Percentiles rank a stretch among this genome's conserved stretches.
These are phyloP conservation scores for Thamnophis sirtalis DNA, from an alignment of 2,113 vertebrate genomes.

Conservation along the genomic window DNA sequence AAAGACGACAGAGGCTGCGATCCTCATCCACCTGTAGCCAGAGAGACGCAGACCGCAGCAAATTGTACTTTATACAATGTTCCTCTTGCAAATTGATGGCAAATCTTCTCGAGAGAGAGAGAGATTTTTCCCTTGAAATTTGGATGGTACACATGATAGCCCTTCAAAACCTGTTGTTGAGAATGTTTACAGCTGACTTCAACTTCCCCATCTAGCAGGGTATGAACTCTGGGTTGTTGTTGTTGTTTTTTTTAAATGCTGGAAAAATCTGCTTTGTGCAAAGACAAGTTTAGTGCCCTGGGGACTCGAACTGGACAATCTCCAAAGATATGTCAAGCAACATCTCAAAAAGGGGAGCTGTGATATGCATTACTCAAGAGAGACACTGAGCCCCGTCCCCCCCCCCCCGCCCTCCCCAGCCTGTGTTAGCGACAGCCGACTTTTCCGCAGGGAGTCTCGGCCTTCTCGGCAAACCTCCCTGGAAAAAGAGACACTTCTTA, in stretches of 20 bases:
- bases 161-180: neutral
- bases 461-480: neutral
- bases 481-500: neutral
- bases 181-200: neutral
- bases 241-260: neutral
- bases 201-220: no score
- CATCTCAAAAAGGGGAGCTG: neutral
- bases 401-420: neutral
- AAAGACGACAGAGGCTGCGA: neutral
- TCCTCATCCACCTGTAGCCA: neutral
- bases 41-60: neutral
- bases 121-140: neutral
- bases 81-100: neutral
- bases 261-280: neutral
- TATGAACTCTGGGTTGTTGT: neutral
- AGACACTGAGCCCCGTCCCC: no score
- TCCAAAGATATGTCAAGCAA: neutral
- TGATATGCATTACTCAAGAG: no score
- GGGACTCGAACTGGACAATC: neutral
- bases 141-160: no score
- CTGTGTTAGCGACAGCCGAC: neutral
- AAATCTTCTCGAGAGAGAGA: neutral
- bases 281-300: neutral
- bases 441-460: neutral
- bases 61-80: neutral